Conservation (phyloP, 2,113 vertebrate genomes). For the Hypomesus transpacificus region DNA sequence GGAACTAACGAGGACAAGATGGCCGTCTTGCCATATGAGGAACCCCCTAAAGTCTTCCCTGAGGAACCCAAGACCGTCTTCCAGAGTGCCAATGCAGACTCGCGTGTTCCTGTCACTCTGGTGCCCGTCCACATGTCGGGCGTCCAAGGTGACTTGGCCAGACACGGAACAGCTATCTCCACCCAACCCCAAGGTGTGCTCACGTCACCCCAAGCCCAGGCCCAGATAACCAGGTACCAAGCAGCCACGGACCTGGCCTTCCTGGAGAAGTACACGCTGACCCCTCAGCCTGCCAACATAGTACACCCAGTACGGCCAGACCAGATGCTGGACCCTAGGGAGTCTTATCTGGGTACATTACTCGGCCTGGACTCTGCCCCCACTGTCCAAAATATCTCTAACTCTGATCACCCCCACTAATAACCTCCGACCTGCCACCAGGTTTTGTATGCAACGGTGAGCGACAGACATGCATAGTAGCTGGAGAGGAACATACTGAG, state of each 20-base stretch:
- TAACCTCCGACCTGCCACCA: background rate
- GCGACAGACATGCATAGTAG: background rate
- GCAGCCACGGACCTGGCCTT: slow-evolving; percentile 84
- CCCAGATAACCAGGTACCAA: slow-evolving; percentile 77
- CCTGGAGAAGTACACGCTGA: slow-evolving; percentile 93
- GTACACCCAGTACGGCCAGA: slow-evolving; percentile 88
- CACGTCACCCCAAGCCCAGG: slow-evolving; percentile 53
- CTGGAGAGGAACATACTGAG: too few relatives aligned
- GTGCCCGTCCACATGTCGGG: slow-evolving; percentile 81
- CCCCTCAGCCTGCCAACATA: slow-evolving; percentile 86
- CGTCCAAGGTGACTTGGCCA: slow-evolving; percentile 56
- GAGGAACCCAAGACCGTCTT: slow-evolving; percentile 72
- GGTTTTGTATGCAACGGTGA: background rate
- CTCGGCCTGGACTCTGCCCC: slow-evolving; percentile 84
- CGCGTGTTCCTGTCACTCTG: slow-evolving; percentile 82
- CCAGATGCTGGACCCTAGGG: slow-evolving; percentile 89
- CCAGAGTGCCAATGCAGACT: slow-evolving; percentile 67
- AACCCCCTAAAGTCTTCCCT: slow-evolving; percentile 73
- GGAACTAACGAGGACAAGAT: slow-evolving; percentile 71
- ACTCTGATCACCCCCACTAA: slow-evolving; percentile 72
- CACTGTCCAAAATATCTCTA: slow-evolving; percentile 77
- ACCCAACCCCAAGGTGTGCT: slow-evolving; percentile 68
- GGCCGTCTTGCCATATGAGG: slow-evolving; percentile 60
- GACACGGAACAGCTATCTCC: slow-evolving; percentile 62
- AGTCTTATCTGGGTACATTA: slow-evolving; percentile 90